Conservation (phyloP, 2,113 vertebrate genomes). For the Lepisosteus osseus region DNA sequence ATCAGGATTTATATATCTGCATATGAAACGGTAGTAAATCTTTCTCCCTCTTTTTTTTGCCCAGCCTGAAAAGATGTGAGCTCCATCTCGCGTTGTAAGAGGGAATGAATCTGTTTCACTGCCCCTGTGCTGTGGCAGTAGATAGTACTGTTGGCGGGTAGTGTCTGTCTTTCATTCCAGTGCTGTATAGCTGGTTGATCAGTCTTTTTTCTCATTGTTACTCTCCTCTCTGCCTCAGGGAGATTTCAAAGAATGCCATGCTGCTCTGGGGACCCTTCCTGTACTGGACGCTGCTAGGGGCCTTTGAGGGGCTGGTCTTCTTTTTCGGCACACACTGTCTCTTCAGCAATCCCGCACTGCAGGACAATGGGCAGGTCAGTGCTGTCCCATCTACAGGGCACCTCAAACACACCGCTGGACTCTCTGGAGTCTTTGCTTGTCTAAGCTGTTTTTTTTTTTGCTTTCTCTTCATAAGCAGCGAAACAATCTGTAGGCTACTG, state of each 20-base stretch:
- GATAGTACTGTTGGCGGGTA: no score
- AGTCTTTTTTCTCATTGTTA: neutral
- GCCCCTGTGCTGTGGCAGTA: no score
- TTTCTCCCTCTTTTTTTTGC: neutral
- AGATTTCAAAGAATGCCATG: slow-evolving; percentile 89
- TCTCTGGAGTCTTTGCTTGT: no score
- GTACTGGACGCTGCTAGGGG: slow-evolving; percentile 86
- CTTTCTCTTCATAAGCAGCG: neutral
- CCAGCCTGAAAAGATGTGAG: neutral
- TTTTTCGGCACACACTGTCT: slow-evolving; percentile 90
- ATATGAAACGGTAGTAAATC: no score
- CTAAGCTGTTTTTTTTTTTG: slow-evolving; percentile 30
- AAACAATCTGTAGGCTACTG: no score
- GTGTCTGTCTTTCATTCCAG: neutral
- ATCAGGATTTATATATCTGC: no score
- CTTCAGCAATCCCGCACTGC: slow-evolving; percentile 81
- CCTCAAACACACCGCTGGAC: no score
- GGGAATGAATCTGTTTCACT: no score
- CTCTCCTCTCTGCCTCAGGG: slow-evolving; percentile 61
- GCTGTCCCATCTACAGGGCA: no score
- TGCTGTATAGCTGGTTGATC: neutral
- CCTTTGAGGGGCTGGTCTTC: slow-evolving; percentile 89
- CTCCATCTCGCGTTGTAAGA: neutral
- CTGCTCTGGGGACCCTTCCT: slow-evolving; percentile 86
- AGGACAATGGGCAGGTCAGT: slow-evolving; percentile 88